Base-by-base conservation (phyloP, 2,113 vertebrate genomes). In the Anser brachyrhynchus region DNA sequence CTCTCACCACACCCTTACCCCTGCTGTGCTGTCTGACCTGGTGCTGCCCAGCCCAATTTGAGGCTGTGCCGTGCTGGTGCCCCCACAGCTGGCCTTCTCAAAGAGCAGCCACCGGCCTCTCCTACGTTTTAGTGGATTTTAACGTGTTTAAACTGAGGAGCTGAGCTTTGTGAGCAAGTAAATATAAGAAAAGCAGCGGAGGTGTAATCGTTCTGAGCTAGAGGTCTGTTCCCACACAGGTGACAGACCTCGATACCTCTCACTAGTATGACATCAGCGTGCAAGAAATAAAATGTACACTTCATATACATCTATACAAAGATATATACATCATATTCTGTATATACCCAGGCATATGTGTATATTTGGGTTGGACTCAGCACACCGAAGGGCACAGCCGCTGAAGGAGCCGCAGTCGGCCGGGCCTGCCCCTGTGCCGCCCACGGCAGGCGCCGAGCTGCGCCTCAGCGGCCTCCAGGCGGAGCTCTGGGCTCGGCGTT, bases 401-500 rank as follows among this genome's bases (percentile, higher is more conserved):
- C 78, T 67, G 62, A 11, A 22, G 22, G 51, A 57, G 39, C 29
- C 6, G 16, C 52, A 43, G 44, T 10, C 35, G 80, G 52, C 14
- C 22, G 7, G 52, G 15, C 14, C 37, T 87, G 12, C 23, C 51
- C 12, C 51, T 7, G 51, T 25, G 51, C 51, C 51, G 51, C 51
- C 51, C 51, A 25, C 25, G 51, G 51, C 51, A 23, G 51, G 51
- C 12, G 51, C 11, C 23, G 51, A 52, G 51, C 51, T 25, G 51
- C 51, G 22, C 51, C 51, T 35, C 41, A 39, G 58, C 1, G 0
- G 5, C 92, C 96, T 90, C 71, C 96, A 97, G 97, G 93, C 94
- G 97, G 97, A 91, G 95, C 95, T 95, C 73, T 85, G 84, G 28
- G 1, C 67, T 84, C 92, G 94, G 65, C 2, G 0, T 5, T 37